Evolutionary conservation across 2,113 vertebrate genomes (phyloP), one percentile per base, ranked within the genome.

Genomic region (Pterocles burchelli): DNA sequence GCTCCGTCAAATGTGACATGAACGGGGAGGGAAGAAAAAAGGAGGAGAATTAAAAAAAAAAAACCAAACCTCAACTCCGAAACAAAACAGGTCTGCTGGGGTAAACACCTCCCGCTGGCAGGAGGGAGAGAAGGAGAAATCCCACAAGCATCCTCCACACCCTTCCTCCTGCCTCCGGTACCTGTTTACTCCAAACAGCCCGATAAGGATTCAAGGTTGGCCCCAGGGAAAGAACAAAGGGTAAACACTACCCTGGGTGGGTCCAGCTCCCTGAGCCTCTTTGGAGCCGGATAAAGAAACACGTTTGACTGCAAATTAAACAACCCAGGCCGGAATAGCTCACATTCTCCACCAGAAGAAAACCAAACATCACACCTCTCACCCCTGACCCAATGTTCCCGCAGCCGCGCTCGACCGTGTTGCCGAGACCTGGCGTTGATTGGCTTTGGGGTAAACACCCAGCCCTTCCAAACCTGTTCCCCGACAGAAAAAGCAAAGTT

Each of bases 201-300:
- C n/a, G 97, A 97, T 97, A 97, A 97, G 97, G 95, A 96, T 61
- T 97, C 96, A 97, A 97, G 97, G 97, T 97, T 97, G 96, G 97
- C 97, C 96, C 82, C 96, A 57, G 97, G 97, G 97, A 96, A 96
- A 96, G 97, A 97, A 97, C 97, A 97, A 97, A 97, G 96, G 95
- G 97, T 97, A 97, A 97, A 97, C 97, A 97, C 94, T 95, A 96
- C 94, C 79, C 94, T 96, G 97, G 97, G 97, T 97, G 97, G 97
- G 97, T 97, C 96, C 94, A 96, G 86, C 95, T 93, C 81, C 14
- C 41, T 41, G 78, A 96, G 88, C 88, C 95, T 96, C 94, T 96
- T 76, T 96, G 97, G 94, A 97, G 92, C 95, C 84, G 88, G 92
- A 96, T 95, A 88, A 89, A 96, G 95, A 98, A 97, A 97, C 97